These are phyloP conservation scores for Lagenorhynchus albirostris DNA, from an alignment of 2,113 vertebrate genomes.

Conservation along the genomic window DNA sequence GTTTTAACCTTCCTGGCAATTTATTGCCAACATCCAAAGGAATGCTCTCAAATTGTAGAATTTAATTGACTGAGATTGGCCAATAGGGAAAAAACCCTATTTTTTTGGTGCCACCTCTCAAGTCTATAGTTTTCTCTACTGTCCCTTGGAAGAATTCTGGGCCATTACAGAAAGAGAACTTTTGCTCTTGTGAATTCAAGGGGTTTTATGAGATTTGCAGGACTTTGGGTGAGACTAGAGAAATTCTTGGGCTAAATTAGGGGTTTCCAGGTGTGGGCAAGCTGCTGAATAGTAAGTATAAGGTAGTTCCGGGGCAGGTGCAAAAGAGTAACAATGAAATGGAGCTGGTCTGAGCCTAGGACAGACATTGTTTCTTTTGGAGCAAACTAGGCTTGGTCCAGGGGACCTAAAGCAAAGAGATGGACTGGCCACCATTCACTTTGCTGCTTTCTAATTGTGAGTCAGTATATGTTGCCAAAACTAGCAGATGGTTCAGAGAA, in stretches of 20 bases:
- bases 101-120: neutral
- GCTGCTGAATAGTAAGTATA: neutral
- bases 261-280: neutral
- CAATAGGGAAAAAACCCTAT: neutral
- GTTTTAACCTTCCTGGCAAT: neutral
- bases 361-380: neutral
- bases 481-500: neutral
- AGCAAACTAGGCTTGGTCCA: neutral
- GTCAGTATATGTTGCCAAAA: neutral
- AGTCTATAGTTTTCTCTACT: neutral
- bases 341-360: neutral
- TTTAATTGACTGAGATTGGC: neutral
- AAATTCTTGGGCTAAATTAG: neutral
- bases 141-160: neutral
- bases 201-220: neutral
- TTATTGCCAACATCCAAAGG: neutral
- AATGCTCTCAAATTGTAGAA: neutral
- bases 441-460: constrained; percentile 9
- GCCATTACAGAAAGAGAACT: neutral
- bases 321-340: neutral
- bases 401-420: neutral
- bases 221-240: neutral
- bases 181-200: neutral
- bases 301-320: neutral
- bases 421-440: neutral